These are phyloP conservation scores for Phylloscopus whistleri DNA, from an alignment of 2,113 vertebrate species.

Conservation along the genomic window DNA sequence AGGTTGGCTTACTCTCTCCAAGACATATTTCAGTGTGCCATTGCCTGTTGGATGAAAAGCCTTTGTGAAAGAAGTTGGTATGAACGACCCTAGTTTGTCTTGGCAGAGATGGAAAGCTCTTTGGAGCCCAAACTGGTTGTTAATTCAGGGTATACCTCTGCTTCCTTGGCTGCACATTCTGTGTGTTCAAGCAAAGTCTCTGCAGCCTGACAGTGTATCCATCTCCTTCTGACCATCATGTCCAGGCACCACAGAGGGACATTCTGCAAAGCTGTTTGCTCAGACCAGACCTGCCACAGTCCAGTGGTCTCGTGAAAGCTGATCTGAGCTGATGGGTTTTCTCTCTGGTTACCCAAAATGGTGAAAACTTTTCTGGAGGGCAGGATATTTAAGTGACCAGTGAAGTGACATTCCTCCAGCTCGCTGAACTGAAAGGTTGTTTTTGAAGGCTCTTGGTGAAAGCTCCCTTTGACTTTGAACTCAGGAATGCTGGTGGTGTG, in stretches of 20 bases:
- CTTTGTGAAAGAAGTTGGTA: not conserved
- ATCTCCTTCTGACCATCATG: not conserved
- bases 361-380: not conserved
- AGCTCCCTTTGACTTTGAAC: slow-evolving; percentile 23
- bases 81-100: not conserved
- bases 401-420: slow-evolving; percentile 2
- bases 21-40: not conserved
- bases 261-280: not conserved
- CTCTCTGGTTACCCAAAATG: not conserved
- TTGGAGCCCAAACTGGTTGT: not conserved
- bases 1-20: not conserved
- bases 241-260: not conserved
- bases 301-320: not conserved
- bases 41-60: not conserved
- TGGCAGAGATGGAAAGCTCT: not conserved
- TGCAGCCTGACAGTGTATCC: not conserved
- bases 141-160: not conserved
- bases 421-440: not conserved
- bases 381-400: not conserved
- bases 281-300: not conserved
- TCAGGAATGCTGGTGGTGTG: not conserved
- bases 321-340: not conserved
- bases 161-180: not conserved
- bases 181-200: not conserved
- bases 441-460: not conserved